phyloP scores from a whole-genome alignment of 2,797 vertebrate genomes.

The Apogon talboti region DNA sequence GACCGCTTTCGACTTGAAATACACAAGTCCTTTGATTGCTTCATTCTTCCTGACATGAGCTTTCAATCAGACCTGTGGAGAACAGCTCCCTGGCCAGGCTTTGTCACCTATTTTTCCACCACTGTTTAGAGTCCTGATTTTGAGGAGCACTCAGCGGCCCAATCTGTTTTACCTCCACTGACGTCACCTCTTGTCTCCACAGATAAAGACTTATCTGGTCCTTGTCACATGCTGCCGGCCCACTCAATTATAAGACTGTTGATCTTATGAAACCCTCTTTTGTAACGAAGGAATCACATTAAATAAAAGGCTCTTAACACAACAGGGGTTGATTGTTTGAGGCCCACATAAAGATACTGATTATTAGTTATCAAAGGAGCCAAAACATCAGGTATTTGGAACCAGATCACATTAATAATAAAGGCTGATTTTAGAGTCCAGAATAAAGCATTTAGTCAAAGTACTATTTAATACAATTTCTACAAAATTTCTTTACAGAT shows the following conservation, averaged over 20 bases:
- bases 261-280: slow-evolving; percentile 13
- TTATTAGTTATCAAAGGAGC: too few species aligned
- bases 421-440: too few species aligned
- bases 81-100: slow-evolving; percentile 68
- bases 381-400: too few species aligned
- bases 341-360: too few species aligned
- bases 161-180: slow-evolving; percentile 59
- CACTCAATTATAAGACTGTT: slow-evolving; percentile 39
- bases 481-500: too few species aligned
- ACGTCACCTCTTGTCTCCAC: slow-evolving; percentile 48
- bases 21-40: slow-evolving; percentile 79
- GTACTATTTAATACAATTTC: too few species aligned
- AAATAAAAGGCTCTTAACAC: too few species aligned
- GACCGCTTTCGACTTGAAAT: slow-evolving; percentile 71
- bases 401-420: too few species aligned
- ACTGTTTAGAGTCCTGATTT: slow-evolving; percentile 76
- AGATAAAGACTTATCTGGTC: slow-evolving; percentile 46
- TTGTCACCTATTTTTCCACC: slow-evolving; percentile 75
- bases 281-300: background rate
- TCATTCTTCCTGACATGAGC: slow-evolving; percentile 70
- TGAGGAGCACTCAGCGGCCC: slow-evolving; percentile 59
- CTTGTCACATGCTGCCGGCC: slow-evolving; percentile 34
- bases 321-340: too few species aligned
- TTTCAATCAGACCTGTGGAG: slow-evolving; percentile 78
- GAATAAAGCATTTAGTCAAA: too few species aligned